phyloP scores from a whole-genome alignment of 1,140 invertebrate species.

The Aphelenchoides besseyi region DNA sequence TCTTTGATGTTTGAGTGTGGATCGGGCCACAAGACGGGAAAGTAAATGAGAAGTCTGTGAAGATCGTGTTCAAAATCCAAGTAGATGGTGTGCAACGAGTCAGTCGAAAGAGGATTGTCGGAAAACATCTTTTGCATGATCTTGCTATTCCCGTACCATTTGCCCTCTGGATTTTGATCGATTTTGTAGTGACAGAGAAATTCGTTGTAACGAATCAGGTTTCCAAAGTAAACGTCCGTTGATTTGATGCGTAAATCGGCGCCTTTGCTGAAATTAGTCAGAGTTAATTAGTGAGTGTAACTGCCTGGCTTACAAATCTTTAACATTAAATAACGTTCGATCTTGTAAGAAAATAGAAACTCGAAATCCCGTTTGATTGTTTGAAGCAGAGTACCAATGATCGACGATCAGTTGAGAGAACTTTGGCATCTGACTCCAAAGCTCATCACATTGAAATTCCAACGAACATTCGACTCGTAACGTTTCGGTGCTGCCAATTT shows the following conservation, averaged over 20 bases:
- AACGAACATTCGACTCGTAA: too few species aligned
- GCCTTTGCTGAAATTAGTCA: not conserved
- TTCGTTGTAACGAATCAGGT: not conserved
- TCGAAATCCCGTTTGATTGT: too few species aligned
- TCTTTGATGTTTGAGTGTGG: not conserved
- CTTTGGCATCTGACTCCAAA: too few species aligned
- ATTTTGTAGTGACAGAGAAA: slow-evolving; percentile 1
- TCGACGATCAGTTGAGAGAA: too few species aligned
- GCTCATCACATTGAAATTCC: too few species aligned
- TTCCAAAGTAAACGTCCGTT: slow-evolving; percentile 2
- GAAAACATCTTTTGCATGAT: not conserved
- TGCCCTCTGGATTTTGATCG: not conserved
- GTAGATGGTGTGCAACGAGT: not conserved
- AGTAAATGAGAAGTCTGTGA: not conserved
- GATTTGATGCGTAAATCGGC: slow-evolving; percentile 1
- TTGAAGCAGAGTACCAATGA: too few species aligned
- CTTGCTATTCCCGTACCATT: not conserved
- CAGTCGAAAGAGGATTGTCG: not conserved
- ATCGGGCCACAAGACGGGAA: not conserved
- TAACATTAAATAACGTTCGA: not conserved
- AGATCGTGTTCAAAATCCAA: slow-evolving; percentile 16
- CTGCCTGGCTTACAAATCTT: not conserved
- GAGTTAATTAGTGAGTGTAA: not conserved
- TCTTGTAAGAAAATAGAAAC: not conserved
- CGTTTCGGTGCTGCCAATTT: too few species aligned